These are phyloP conservation scores for Schlechtendalia chinensis DNA, from an alignment of 1,140 invertebrate genomes.

Conservation along the genomic window DNA sequence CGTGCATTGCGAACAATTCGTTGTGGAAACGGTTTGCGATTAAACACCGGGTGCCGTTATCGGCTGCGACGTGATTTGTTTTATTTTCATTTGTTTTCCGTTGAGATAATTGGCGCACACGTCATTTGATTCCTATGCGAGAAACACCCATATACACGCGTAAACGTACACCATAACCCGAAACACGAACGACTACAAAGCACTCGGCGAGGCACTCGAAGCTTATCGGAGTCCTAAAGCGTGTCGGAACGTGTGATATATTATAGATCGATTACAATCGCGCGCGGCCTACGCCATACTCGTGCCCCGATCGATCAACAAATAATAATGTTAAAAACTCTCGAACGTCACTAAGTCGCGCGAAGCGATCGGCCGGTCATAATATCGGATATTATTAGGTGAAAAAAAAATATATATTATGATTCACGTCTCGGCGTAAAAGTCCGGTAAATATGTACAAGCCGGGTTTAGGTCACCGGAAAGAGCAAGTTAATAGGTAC, in stretches of 20 bases:
- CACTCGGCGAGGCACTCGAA: not conserved
- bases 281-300: not conserved
- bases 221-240: slow-evolving; percentile 17
- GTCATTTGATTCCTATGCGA: slow-evolving; percentile 12
- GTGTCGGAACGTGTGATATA: not conserved
- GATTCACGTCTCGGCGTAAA: not conserved
- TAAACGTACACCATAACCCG: not conserved
- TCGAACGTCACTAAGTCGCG: not conserved
- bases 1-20: not conserved
- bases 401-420: too few species aligned
- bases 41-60: not conserved
- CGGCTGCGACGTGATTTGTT: slow-evolving; percentile 15
- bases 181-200: not conserved
- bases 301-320: not conserved
- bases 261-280: slow-evolving; percentile 11
- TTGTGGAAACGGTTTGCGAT: slow-evolving; percentile 3
- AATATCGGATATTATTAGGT: too few species aligned
- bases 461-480: too few species aligned
- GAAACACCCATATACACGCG: not conserved
- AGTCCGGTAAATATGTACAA: too few species aligned
- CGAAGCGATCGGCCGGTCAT: not conserved
- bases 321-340: not conserved
- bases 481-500: too few species aligned
- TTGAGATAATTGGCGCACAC: slow-evolving; percentile 2
- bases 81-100: slow-evolving; percentile 32